Percentiles rank a stretch among this genome's conserved stretches.
These are phyloP conservation scores for Lagocephalus sceleratus DNA, from an alignment of 2,797 vertebrate genomes.

Conservation along the genomic window DNA sequence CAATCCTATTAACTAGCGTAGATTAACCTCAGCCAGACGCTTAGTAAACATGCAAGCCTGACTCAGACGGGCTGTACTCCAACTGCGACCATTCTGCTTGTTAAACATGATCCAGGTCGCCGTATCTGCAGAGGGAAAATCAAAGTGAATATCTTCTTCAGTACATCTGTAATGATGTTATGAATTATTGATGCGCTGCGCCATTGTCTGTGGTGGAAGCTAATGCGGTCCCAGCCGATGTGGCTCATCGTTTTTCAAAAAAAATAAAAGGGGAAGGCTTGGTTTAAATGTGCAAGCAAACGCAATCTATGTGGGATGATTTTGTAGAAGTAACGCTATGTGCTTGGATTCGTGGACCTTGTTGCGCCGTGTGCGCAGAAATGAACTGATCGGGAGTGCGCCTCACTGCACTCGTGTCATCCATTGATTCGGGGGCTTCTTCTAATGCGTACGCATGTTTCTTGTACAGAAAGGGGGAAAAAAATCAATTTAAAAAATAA, in stretches of 20 bases:
- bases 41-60: conserved; percentile 30
- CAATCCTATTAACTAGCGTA: conserved; percentile 22
- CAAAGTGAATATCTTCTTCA: conserved; percentile 35
- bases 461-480: no score
- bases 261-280: background rate
- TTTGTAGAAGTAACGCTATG: background rate
- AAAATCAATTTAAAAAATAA: no score
- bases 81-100: conserved; percentile 26
- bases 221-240: conserved; percentile 33
- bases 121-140: conserved; percentile 24
- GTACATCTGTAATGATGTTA: conserved; percentile 51
- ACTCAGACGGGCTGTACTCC: conserved; percentile 27
- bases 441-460: no score
- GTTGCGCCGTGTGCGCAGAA: conserved; percentile 9
- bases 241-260: conserved; percentile 25
- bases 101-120: conserved; percentile 29
- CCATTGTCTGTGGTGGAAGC: conserved; percentile 48
- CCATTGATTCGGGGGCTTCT: conserved; percentile 11
- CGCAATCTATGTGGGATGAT: background rate
- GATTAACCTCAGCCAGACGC: conserved; percentile 33
- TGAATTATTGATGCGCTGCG: conserved; percentile 69
- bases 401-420: conserved; percentile 17
- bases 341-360: conserved; percentile 17
- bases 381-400: conserved; percentile 38
- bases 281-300: background rate